phyloP scores from a whole-genome alignment of 2,888 invertebrate genomes.

The Sphaerophoria taeniata region DNA sequence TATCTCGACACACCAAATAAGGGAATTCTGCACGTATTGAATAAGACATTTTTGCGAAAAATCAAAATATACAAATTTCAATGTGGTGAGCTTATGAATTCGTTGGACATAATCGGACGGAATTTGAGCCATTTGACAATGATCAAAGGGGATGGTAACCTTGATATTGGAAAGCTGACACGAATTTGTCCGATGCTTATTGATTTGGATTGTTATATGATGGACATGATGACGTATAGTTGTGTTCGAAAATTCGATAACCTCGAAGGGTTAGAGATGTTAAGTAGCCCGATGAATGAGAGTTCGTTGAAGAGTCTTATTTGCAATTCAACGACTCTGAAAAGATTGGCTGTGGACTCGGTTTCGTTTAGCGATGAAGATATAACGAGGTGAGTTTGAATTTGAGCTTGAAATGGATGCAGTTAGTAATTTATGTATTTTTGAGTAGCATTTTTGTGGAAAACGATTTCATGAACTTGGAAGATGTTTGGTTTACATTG shows the following conservation, averaged over 20 bases:
- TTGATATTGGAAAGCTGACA: conserved; percentile 86
- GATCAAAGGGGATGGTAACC: conserved; percentile 85
- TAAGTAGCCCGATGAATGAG: conserved; percentile 86
- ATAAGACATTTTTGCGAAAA: conserved; percentile 83
- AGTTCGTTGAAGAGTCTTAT: conserved; percentile 85
- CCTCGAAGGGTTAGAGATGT: conserved; percentile 87
- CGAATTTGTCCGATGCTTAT: conserved; percentile 85
- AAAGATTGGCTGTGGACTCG: conserved; percentile 87
- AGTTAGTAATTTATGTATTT: conserved; percentile 5
- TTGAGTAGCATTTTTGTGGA: conserved; percentile 86
- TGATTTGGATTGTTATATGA: conserved; percentile 87
- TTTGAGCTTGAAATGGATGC: neutral
- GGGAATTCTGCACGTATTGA: conserved; percentile 80
- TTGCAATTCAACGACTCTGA: conserved; percentile 85
- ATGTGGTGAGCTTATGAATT: conserved; percentile 85
- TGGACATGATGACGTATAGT: conserved; percentile 85
- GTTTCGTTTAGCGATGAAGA: conserved; percentile 88
- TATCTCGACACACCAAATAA: conserved; percentile 86
- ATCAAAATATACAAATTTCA: conserved; percentile 87
- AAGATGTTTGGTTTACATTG: conserved; percentile 88
- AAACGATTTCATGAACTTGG: conserved; percentile 86
- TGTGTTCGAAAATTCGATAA: conserved; percentile 85
- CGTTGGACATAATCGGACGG: conserved; percentile 85
- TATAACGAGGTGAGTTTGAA: conserved; percentile 84
- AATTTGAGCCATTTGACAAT: conserved; percentile 85